phyloP scores from a whole-genome alignment of 2,888 invertebrate species.

The Falcaria lacertinaria region DNA sequence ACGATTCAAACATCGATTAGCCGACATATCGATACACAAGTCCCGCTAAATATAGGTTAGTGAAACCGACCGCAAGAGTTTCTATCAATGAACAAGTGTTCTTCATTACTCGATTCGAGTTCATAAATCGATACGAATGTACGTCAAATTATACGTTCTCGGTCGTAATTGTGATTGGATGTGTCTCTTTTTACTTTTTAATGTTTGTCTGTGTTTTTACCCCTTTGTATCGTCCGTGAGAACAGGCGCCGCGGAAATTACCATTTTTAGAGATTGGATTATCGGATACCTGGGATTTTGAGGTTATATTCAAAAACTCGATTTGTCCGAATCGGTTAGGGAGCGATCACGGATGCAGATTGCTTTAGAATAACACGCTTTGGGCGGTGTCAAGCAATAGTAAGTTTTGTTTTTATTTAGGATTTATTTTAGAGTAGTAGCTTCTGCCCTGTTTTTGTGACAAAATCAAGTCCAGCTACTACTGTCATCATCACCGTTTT shows the following conservation, averaged over 20 bases:
- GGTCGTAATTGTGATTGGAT: constrained; percentile 72
- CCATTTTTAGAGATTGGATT: constrained; percentile 77
- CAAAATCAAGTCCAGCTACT: too few relatives aligned
- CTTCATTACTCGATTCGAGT: constrained; percentile 24
- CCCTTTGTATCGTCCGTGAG: constrained; percentile 72
- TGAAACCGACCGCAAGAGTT: constrained; percentile 1
- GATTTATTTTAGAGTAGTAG: too few relatives aligned
- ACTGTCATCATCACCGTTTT: too few relatives aligned
- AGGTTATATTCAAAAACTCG: constrained; percentile 48
- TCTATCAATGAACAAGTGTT: constrained; percentile 27
- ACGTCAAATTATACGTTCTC: constrained; percentile 53
- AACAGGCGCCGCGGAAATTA: constrained; percentile 64
- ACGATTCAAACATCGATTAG: neutral
- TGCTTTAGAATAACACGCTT: constrained; percentile 56
- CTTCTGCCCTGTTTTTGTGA: constrained; percentile 12
- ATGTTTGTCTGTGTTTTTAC: constrained; percentile 54
- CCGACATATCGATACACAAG: neutral
- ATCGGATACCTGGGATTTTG: constrained; percentile 51
- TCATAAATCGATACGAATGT: constrained; percentile 34
- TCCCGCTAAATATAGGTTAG: neutral
- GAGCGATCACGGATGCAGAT: constrained; percentile 45
- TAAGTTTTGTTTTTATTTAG: constrained; percentile 14
- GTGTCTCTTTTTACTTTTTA: constrained; percentile 53
- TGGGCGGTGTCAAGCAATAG: constrained; percentile 42
- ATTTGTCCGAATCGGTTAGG: constrained; percentile 46